Evolutionary conservation across 1,140 invertebrate genomes (phyloP), one percentile per base, ranked within the genome.

Genomic region (Harpegnathos saltator): DNA sequence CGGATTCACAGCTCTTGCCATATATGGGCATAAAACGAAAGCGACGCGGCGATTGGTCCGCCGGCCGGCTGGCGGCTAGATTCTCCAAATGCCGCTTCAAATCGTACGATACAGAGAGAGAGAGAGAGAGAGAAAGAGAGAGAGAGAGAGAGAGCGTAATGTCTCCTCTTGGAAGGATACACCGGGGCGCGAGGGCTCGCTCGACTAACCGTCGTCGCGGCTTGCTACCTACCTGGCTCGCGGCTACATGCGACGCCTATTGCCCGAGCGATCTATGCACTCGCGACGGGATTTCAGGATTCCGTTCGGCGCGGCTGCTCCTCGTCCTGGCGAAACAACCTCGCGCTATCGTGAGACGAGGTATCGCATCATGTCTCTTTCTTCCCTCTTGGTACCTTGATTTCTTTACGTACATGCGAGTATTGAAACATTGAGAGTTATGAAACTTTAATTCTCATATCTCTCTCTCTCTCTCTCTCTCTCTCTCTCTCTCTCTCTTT

Each of bases 1-100:
- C 72, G 78, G 89, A 85, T 89, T 94, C 94, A 95, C 94, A 94
- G 94, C 95, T 95, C 95, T 96, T 96, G 95, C 96, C 96, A 96
- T 96, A 96, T 97, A 96, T 96, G 96, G 96, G 95, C 96, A 96
- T 96, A 96, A 96, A 96, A 95, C 95, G 95, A 95, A 95, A 94
- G 91, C 92, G 89, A 94, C 82, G 83, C 90, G 92, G 91, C 93
- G 95, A 97, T 97, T 97, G 96, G 96, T 94, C 89, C 89, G 94
- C 73, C 81, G 86, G 83, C 91, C 93, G 92, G 92, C 92, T 91
- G 91, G 92, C 93, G 92, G 93, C 92, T 94, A 92, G 93, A 93
- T 94, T 94, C 93, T 93, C 93, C 93, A 94, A 94, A 94, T 94
- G 93, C 93, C 92, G 93, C 91, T 94, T 93, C 91, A 92, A 93